phyloP scores from a whole-genome alignment of 2,113 vertebrate genomes.

The Zosterops borbonicus region DNA sequence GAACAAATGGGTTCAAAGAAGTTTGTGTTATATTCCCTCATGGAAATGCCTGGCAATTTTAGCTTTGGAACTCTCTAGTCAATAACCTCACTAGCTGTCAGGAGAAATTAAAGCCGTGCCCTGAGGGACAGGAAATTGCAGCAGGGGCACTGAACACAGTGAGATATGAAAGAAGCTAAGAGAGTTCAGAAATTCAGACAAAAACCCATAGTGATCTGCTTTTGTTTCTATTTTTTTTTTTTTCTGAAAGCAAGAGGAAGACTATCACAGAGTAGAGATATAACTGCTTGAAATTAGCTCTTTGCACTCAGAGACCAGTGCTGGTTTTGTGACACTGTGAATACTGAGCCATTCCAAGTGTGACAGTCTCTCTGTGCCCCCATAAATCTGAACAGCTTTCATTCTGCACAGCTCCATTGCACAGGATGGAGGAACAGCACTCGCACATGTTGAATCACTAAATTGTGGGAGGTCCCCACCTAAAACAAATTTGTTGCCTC shows the following conservation, averaged over 20 bases:
- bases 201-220: not conserved
- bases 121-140: slow-evolving; percentile 16
- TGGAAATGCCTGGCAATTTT: not conserved
- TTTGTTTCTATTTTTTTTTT: not conserved
- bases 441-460: not conserved
- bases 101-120: slow-evolving; percentile 10
- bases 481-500: not conserved
- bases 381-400: not conserved
- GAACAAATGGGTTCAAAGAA: not conserved
- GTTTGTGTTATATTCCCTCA: not conserved
- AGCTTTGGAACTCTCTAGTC: not conserved
- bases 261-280: not conserved
- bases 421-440: not conserved
- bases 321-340: not conserved
- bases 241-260: not conserved
- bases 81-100: slow-evolving; percentile 16
- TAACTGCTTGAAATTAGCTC: not conserved
- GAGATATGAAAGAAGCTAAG: not conserved
- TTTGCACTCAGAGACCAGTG: not conserved
- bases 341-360: not conserved
- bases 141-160: not conserved
- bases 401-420: not conserved
- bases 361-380: not conserved
- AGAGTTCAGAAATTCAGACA: slow-evolving; percentile 4
- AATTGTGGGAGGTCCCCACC: not conserved